phyloP scores from a whole-genome alignment of 2,113 vertebrate species.

The Neodon shergylaensis region DNA sequence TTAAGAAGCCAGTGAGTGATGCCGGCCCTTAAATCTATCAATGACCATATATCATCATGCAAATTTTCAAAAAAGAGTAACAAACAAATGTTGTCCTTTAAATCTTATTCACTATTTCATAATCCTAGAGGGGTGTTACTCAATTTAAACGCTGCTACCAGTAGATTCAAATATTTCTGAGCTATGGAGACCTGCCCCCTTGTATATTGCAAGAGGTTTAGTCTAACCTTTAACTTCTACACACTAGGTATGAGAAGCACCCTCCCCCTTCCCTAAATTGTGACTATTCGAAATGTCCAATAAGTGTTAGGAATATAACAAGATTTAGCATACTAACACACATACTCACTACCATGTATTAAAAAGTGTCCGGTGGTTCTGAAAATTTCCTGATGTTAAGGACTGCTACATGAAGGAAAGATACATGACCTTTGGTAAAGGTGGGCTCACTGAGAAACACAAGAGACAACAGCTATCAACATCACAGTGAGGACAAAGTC shows the following conservation, averaged over 20 bases:
- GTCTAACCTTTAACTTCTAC: background rate
- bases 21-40: background rate
- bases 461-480: background rate
- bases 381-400: background rate
- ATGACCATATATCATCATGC: background rate
- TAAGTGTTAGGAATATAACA: background rate
- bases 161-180: background rate
- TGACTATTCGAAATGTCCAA: slow-evolving; percentile 42
- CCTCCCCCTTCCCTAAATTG: background rate
- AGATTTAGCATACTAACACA: background rate
- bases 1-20: slow-evolving; percentile 40
- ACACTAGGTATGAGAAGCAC: background rate
- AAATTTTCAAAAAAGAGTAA: background rate
- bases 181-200: background rate
- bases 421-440: background rate
- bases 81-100: background rate
- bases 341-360: background rate
- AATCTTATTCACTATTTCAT: background rate
- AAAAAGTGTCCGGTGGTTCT: background rate
- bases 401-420: background rate
- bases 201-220: background rate
- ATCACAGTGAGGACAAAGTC: background rate
- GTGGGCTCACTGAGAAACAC: background rate
- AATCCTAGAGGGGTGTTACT: background rate
- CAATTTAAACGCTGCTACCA: background rate